Evolutionary conservation across 1,140 invertebrate genomes (phyloP).

Genomic region (Penaeus chinensis): DNA sequence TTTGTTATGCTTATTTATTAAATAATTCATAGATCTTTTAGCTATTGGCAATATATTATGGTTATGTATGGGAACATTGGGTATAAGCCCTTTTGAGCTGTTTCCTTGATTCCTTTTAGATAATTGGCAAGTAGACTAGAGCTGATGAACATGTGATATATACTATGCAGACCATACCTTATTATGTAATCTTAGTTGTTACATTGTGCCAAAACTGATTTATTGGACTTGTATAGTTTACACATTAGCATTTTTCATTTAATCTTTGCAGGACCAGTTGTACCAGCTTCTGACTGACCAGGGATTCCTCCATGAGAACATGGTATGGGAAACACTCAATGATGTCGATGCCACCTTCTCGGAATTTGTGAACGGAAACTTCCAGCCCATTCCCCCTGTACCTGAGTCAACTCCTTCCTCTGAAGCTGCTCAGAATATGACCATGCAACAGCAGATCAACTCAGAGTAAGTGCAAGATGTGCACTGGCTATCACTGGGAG

Average conservation of each 20-base stretch:
- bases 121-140: too few species aligned
- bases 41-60: too few species aligned
- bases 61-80: too few species aligned
- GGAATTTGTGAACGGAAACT: conserved; percentile 73
- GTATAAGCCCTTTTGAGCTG: too few species aligned
- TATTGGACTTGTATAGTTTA: neutral
- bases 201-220: too few species aligned
- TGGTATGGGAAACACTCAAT: conserved; percentile 75
- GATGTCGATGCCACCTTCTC: conserved; percentile 74
- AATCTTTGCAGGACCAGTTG: conserved; percentile 70
- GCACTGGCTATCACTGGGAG: neutral
- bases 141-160: neutral
- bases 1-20: too few species aligned
- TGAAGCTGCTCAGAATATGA: conserved; percentile 62
- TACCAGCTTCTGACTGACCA: conserved; percentile 75
- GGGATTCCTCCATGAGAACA: conserved; percentile 73
- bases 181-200: neutral
- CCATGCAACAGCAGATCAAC: conserved; percentile 71
- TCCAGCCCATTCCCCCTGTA: conserved; percentile 66
- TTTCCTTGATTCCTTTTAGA: too few species aligned
- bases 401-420: conserved; percentile 65
- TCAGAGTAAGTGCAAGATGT: conserved; percentile 70
- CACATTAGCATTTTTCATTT: conserved; percentile 24
- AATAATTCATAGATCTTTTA: too few species aligned
- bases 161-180: neutral